A percentile compares a stretch with the other conserved stretches of the same genome.
Evolutionary conservation across 1,140 invertebrate genomes (phyloP).

Genomic region (Drosophila ogumai): DNA sequence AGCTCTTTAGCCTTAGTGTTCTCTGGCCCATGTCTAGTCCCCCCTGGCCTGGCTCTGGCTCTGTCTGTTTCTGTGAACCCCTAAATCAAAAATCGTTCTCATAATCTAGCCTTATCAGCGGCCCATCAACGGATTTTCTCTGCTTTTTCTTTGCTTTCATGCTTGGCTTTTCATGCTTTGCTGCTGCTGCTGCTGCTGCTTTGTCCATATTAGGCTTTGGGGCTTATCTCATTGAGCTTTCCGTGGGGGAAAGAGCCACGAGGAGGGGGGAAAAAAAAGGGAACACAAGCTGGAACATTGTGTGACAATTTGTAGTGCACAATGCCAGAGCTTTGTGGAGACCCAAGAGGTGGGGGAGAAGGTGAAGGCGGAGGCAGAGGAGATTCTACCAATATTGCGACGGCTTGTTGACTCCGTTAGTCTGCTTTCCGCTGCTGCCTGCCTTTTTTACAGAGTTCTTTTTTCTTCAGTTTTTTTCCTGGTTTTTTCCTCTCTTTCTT

Average conservation of each 20-base stretch:
- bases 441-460: background rate
- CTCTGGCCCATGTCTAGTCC: background rate
- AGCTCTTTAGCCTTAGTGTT: background rate
- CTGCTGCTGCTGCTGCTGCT: slow-evolving; percentile 1
- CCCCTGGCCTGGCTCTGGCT: too few relatives aligned
- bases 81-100: slow-evolving; percentile 43
- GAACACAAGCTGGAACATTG: slow-evolving; percentile 32
- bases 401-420: slow-evolving; percentile 36
- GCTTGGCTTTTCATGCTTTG: slow-evolving; percentile 15
- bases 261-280: background rate
- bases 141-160: slow-evolving; percentile 16
- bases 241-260: slow-evolving; percentile 1
- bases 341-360: background rate
- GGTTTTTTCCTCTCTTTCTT: slow-evolving; percentile 27
- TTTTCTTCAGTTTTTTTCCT: slow-evolving; percentile 37
- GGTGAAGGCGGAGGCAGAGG: background rate
- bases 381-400: slow-evolving; percentile 14
- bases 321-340: slow-evolving; percentile 56
- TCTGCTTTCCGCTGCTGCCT: slow-evolving; percentile 15
- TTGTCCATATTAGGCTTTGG: slow-evolving; percentile 35
- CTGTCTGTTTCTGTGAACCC: background rate
- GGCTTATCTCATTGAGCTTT: slow-evolving; percentile 34
- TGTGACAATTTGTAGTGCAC: slow-evolving; percentile 71
- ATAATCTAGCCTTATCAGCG: slow-evolving; percentile 35
- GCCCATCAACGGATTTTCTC: slow-evolving; percentile 34